Percentiles rank a stretch among this genome's conserved stretches.
Evolutionary conservation across 64 coral and sea anemone genomes (phyloP).

Genomic region (Porites australiensis): DNA sequence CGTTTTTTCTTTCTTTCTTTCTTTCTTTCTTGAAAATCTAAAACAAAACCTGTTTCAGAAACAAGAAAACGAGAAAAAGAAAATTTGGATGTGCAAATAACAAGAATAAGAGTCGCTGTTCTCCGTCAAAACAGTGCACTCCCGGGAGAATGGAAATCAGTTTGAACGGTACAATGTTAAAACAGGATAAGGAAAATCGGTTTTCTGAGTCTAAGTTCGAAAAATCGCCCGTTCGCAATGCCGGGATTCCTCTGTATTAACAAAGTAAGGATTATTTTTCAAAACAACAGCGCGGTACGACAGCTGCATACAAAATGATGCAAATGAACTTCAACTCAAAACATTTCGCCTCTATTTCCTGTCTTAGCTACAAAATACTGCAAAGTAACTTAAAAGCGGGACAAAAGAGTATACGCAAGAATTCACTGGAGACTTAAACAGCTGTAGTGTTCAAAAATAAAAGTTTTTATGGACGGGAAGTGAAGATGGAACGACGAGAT

Average conservation of each 20-base stretch:
- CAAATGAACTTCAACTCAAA: constrained; percentile 54
- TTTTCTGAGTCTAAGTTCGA: too few species aligned
- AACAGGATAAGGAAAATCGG: too few species aligned
- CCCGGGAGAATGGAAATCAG: too few species aligned
- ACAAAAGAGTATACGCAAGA: constrained; percentile 11
- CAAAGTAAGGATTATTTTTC: constrained; percentile 28
- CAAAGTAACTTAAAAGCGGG: constrained; percentile 30
- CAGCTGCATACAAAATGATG: constrained; percentile 39
- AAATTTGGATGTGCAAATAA: constrained; percentile 1
- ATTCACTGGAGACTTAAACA: constrained; percentile 1
- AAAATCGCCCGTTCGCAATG: too few species aligned
- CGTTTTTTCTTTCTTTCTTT: not conserved
- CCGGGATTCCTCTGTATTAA: constrained; percentile 1
- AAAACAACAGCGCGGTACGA: constrained; percentile 21
- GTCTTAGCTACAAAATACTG: constrained; percentile 47
- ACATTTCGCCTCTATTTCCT: constrained; percentile 55
- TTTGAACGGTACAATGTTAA: too few species aligned
- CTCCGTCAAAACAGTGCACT: too few species aligned
- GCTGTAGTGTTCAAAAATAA: not conserved
- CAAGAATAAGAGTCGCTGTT: too few species aligned
- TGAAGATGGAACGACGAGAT: constrained; percentile 11
- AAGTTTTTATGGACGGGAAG: constrained; percentile 22
- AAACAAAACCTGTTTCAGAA: not conserved
- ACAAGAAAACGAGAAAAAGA: not conserved
- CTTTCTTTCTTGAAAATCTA: not conserved